Evolutionary conservation across 1,140 invertebrate species (phyloP), one percentile per base, ranked within the genome.

Genomic region (Pantala flavescens): DNA sequence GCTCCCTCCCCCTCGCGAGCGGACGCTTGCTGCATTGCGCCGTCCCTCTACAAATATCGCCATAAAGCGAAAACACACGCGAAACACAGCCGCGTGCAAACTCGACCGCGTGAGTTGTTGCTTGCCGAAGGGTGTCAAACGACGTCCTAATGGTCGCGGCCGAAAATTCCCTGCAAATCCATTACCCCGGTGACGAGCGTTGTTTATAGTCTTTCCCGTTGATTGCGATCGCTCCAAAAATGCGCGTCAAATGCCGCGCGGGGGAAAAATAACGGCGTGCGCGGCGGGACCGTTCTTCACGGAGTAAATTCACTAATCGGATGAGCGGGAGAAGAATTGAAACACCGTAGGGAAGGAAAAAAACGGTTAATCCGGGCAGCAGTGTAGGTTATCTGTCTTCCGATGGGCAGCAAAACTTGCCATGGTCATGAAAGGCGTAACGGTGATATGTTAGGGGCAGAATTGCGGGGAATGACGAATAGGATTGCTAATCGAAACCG

Each of bases 191-290:
- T 63, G 49, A 63, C 49, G 49, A 63, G 12, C 12, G 49, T 63
- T 63, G 49, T 63, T 63, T 63, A 63, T 63, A 63, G 49, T 63
- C 49, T 63, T 63, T 63, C n/a, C 49, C 49, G 49, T 21, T 63
- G 49, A 63, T 63, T 63, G 49, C 49, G 12, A 63, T 63, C 12
- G 49, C 49, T 12, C 12, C 12, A 63, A 63, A 63, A 63, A 63
- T 63, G 3, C 49, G 49, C 49, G 49, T 16, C 28, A 36, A 36
- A 36, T 5, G 14, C 49, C 49, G 49, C 49, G 49, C 49, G 49
- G 12, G n/a, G n/a, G 49, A 63, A 21, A 63, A 21, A 63, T 63
- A 7, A 16, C 49, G 16, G 49, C 49, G 12, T 63, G n/a, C 49
- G 12, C 49, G 49, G n/a, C 49, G 49, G 3, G 14, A 16, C 16